A percentile compares a stretch with the other conserved stretches of the same genome.
These are phyloP conservation scores for Tenebrio molitor DNA, from an alignment of 1,140 invertebrate species.

Conservation along the genomic window DNA sequence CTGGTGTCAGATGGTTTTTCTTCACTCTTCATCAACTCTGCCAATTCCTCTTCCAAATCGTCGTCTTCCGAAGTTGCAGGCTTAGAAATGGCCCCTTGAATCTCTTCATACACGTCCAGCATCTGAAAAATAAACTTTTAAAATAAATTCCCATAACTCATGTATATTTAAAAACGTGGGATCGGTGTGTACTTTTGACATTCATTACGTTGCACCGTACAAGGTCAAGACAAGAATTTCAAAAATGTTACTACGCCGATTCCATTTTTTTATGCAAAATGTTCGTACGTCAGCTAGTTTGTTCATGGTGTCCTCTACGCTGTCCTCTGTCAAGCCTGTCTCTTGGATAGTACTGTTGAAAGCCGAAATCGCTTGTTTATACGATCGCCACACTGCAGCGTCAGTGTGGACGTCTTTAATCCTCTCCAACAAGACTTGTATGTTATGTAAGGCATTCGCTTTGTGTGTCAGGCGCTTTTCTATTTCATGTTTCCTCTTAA, in stretches of 20 bases:
- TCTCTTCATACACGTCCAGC: constrained; percentile 65
- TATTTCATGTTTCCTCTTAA: constrained; percentile 66
- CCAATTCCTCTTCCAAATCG: constrained; percentile 66
- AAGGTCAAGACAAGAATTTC: too few relatives aligned
- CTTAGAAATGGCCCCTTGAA: constrained; percentile 62
- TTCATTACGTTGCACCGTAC: too few relatives aligned
- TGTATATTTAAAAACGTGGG: too few relatives aligned
- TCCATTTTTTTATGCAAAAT: background rate
- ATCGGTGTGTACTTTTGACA: too few relatives aligned
- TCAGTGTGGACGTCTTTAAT: constrained; percentile 65
- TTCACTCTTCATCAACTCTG: constrained; percentile 58
- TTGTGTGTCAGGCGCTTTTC: constrained; percentile 66
- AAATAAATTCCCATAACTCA: background rate
- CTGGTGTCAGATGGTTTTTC: constrained; percentile 41
- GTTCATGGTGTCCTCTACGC: constrained; percentile 66
- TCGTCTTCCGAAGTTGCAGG: constrained; percentile 55
- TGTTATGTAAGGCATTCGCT: constrained; percentile 64
- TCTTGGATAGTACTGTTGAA: constrained; percentile 65
- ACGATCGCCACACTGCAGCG: constrained; percentile 64
- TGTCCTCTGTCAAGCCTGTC: constrained; percentile 65
- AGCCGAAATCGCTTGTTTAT: constrained; percentile 64
- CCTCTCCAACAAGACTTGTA: constrained; percentile 64
- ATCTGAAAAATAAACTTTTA: constrained; percentile 56
- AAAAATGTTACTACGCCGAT: background rate
- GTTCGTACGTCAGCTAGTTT: constrained; percentile 67